These are phyloP conservation scores for Drosophila anomalata DNA, from an alignment of 2,888 invertebrate species.

Conservation along the genomic window DNA sequence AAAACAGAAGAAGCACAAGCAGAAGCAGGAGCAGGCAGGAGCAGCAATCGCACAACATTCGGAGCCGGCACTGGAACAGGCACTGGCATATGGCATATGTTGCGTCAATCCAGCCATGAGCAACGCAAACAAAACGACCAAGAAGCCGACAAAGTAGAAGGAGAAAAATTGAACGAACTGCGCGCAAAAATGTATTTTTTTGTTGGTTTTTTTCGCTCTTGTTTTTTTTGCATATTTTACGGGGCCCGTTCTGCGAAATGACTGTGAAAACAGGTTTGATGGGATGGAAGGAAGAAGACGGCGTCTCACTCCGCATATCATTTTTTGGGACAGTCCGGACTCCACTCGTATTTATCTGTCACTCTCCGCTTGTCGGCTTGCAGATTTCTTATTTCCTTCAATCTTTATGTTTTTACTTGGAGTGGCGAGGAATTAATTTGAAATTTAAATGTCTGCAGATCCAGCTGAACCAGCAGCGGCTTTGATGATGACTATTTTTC, in stretches of 20 bases:
- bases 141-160: slow-evolving; percentile 45
- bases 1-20: not conserved
- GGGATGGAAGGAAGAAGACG: slow-evolving; percentile 33
- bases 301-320: slow-evolving; percentile 26
- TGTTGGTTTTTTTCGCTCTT: slow-evolving; percentile 12
- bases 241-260: slow-evolving; percentile 48
- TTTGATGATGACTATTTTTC: slow-evolving; percentile 55
- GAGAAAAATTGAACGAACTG: slow-evolving; percentile 24
- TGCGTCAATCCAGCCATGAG: slow-evolving; percentile 75
- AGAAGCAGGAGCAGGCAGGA: not conserved
- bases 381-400: slow-evolving; percentile 42
- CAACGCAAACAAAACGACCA: slow-evolving; percentile 49
- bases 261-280: slow-evolving; percentile 52
- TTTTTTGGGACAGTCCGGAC: slow-evolving; percentile 45
- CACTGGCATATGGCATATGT: slow-evolving; percentile 63
- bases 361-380: slow-evolving; percentile 35
- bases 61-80: slow-evolving; percentile 22
- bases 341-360: slow-evolving; percentile 36
- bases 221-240: slow-evolving; percentile 72
- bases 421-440: slow-evolving; percentile 75
- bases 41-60: slow-evolving; percentile 52
- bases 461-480: slow-evolving; percentile 51
- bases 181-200: slow-evolving; percentile 61
- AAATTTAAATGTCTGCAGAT: slow-evolving; percentile 76
- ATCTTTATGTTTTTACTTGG: slow-evolving; percentile 23